Percentiles rank a stretch among this genome's conserved stretches.
Evolutionary conservation across 1,140 invertebrate genomes (phyloP).

Genomic region (Rhagoletis zephyria): DNA sequence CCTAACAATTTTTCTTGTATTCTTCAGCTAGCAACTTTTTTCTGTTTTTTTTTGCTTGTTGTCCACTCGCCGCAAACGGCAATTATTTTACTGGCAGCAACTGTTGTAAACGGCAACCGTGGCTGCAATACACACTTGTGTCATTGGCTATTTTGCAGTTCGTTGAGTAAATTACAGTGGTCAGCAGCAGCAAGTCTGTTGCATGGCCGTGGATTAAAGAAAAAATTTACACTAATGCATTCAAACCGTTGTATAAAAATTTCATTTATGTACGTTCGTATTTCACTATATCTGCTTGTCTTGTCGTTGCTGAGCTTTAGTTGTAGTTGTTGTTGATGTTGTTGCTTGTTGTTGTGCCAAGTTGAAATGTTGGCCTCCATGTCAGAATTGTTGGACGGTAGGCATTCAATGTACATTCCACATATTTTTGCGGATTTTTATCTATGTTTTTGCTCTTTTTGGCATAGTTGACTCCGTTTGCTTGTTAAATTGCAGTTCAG

Average conservation of each 20-base stretch:
- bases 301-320: background rate
- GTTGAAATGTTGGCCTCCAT: conserved; percentile 20
- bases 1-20: background rate
- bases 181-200: background rate
- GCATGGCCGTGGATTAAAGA: background rate
- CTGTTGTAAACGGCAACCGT: conserved; percentile 41
- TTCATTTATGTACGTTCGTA: background rate
- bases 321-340: background rate
- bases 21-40: background rate
- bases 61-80: conserved; percentile 26
- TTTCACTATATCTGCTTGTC: background rate
- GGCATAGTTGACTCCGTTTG: background rate
- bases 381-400: conserved; percentile 9
- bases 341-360: conserved; percentile 2
- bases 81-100: conserved; percentile 39
- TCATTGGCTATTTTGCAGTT: conserved; percentile 27
- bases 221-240: background rate
- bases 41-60: background rate
- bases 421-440: conserved; percentile 24
- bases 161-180: conserved; percentile 1
- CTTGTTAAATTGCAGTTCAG: conserved; percentile 27
- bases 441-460: conserved; percentile 4
- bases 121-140: conserved; percentile 12
- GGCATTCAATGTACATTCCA: conserved; percentile 26
- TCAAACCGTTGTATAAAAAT: conserved; percentile 34